phyloP scores from a whole-genome alignment of 2,888 invertebrate genomes.

The Trachelus stipa region DNA sequence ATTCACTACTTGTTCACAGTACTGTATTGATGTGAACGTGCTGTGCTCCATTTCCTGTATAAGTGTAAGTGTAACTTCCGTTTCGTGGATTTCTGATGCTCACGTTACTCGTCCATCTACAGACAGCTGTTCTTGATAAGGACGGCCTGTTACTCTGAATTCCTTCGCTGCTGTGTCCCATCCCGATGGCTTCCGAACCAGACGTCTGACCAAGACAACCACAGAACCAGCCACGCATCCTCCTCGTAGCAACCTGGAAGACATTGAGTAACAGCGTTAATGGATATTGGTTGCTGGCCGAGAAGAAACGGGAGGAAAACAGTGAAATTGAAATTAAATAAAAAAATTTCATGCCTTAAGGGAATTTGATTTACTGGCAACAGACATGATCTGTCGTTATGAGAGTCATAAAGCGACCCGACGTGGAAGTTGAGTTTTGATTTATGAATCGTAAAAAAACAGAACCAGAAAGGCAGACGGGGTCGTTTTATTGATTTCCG shows the following conservation, averaged over 20 bases:
- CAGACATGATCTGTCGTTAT: neutral
- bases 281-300: neutral
- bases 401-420: neutral
- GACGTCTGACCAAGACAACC: conserved; percentile 30
- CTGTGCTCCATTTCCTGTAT: conserved; percentile 18
- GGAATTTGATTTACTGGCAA: neutral
- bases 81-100: conserved; percentile 22
- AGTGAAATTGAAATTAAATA: neutral
- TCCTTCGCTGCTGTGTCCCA: conserved; percentile 39
- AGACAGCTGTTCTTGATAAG: conserved; percentile 21
- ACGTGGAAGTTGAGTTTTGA: neutral
- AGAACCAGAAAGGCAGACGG: neutral
- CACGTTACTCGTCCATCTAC: conserved; percentile 24
- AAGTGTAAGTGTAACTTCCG: conserved; percentile 27
- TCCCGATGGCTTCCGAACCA: conserved; percentile 48
- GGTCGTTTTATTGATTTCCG: neutral
- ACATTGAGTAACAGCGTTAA: neutral
- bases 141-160: conserved; percentile 25
- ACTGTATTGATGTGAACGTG: conserved; percentile 24
- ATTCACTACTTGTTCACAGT: conserved; percentile 19
- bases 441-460: neutral
- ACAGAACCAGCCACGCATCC: conserved; percentile 61
- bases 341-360: neutral
- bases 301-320: neutral
- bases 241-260: conserved; percentile 63